A percentile compares a stretch with the other conserved stretches of the same genome.
Conservation (phyloP, 2,888 invertebrate species). For the Nomada hirtipes region DNA sequence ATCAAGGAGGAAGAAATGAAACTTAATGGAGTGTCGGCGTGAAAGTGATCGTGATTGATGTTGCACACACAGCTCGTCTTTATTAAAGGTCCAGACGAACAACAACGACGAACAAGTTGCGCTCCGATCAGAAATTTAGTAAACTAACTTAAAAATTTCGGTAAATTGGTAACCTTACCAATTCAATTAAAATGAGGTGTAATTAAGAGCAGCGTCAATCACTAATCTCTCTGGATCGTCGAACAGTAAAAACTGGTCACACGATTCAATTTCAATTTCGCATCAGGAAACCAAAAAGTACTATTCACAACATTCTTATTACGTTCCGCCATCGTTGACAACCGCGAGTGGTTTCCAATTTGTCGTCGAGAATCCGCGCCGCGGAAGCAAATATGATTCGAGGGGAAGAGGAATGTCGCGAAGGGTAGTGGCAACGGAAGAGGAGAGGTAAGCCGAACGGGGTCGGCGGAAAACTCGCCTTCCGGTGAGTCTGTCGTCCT, state of each 20-base stretch:
- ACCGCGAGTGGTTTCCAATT: constrained; percentile 46
- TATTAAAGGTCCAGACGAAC: constrained; percentile 30
- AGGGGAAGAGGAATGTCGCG: constrained; percentile 57
- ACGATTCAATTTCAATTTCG: too few species aligned
- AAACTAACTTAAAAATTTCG: too few species aligned
- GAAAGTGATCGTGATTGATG: constrained; percentile 57
- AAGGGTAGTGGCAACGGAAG: constrained; percentile 2
- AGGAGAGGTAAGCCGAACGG: constrained; percentile 34
- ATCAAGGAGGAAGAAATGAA: constrained; percentile 54
- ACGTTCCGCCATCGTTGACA: constrained; percentile 9
- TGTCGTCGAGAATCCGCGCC: constrained; percentile 52
- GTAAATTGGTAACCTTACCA: too few species aligned
- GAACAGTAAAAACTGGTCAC: too few species aligned
- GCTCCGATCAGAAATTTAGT: not conserved
- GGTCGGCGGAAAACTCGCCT: constrained; percentile 24
- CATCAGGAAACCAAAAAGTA: not conserved
- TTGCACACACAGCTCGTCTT: constrained; percentile 22
- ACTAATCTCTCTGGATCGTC: too few species aligned
- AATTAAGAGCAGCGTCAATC: too few species aligned
- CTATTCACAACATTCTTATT: constrained; percentile 6
- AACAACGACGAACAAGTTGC: constrained; percentile 12
- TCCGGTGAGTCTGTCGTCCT: constrained; percentile 32
- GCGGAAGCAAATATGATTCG: constrained; percentile 69
- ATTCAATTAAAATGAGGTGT: too few species aligned
- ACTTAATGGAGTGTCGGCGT: constrained; percentile 61